These are phyloP conservation scores for Eupristina koningsbergeri DNA, from an alignment of 1,140 invertebrate genomes.

Conservation along the genomic window DNA sequence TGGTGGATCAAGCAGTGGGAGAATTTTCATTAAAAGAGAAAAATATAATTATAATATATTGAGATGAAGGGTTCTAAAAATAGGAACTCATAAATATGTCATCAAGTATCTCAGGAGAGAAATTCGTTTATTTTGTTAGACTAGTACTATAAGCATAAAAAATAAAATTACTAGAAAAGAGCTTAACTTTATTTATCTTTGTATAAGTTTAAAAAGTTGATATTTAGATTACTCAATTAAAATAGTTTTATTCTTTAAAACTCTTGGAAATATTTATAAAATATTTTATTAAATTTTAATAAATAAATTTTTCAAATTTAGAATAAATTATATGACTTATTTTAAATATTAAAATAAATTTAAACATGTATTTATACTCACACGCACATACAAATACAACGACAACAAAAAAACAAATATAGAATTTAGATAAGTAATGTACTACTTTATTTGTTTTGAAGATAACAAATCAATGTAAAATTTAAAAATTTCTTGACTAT, in stretches of 20 bases:
- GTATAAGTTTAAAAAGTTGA: background rate
- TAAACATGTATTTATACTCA: too few relatives aligned
- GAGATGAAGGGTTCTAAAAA: slow-evolving; percentile 19
- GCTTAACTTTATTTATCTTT: background rate
- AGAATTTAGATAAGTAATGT: background rate
- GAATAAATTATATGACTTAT: too few relatives aligned
- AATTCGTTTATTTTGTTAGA: slow-evolving; percentile 8
- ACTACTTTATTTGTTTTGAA: background rate
- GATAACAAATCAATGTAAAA: background rate
- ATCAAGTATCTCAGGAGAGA: slow-evolving; percentile 26
- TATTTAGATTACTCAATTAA: too few relatives aligned
- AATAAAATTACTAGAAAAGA: slow-evolving; percentile 3
- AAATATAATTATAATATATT: background rate
- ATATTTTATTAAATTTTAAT: too few relatives aligned
- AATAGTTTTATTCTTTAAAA: background rate
- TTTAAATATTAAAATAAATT: too few relatives aligned
- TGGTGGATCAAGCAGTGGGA: background rate
- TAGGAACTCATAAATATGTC: slow-evolving; percentile 40
- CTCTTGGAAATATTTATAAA: too few relatives aligned
- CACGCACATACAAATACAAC: background rate
- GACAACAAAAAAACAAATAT: too few relatives aligned
- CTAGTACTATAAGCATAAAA: background rate
- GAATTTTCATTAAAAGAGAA: background rate
- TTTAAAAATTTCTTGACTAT: too few relatives aligned
- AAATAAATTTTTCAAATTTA: too few relatives aligned